Evolutionary conservation across 2,113 vertebrate species (phyloP).

Genomic region (Callipepla squamata): DNA sequence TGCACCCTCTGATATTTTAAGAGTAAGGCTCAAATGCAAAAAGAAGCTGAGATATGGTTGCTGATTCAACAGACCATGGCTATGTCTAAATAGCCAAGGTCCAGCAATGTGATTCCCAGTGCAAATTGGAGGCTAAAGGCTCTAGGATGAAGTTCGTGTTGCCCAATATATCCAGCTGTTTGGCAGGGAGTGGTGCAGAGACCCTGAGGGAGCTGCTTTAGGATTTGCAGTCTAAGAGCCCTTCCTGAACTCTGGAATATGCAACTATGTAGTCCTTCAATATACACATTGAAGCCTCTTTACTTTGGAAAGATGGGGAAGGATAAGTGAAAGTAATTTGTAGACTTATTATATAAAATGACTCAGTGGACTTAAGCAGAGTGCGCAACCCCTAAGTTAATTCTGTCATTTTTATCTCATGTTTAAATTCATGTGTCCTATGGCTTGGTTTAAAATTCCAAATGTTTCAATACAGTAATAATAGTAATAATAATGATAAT

Average conservation of each 20-base stretch:
- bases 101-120: neutral
- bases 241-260: neutral
- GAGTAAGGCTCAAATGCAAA: neutral
- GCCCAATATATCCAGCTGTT: neutral
- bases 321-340: neutral
- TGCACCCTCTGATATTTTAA: neutral
- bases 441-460: neutral
- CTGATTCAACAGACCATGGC: fast-evolving
- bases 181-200: neutral
- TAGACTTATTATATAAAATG: neutral
- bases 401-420: neutral
- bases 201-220: neutral
- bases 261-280: neutral
- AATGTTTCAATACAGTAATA: fast-evolving
- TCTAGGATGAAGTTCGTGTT: neutral
- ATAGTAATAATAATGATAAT: fast-evolving
- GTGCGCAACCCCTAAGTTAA: neutral
- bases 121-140: neutral
- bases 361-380: neutral
- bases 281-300: neutral
- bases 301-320: neutral
- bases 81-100: neutral
- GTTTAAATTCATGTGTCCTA: neutral
- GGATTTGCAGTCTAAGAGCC: neutral
- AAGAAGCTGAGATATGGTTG: neutral